Conservation (phyloP, 2,888 invertebrate species). For the Conomelus anceps region DNA sequence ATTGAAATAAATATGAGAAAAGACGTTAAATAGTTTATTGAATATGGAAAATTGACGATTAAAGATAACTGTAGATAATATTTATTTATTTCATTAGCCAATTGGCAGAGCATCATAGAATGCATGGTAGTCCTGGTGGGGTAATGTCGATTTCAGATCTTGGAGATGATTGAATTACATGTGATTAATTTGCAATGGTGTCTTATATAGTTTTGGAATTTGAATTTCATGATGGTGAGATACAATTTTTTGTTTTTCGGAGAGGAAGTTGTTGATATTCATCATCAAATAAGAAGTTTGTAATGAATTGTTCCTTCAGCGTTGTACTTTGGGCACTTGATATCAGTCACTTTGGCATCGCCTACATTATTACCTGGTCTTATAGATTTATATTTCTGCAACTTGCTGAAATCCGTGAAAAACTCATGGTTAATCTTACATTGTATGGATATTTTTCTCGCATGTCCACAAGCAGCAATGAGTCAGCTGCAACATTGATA, state of each 20-base stretch:
- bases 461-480: constrained; percentile 12
- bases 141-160: neutral
- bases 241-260: neutral
- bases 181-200: neutral
- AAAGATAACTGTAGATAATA: neutral
- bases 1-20: neutral
- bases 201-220: neutral
- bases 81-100: neutral
- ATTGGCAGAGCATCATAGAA: neutral
- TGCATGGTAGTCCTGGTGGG: neutral
- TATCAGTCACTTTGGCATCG: constrained; percentile 1
- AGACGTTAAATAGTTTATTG: neutral
- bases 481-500: constrained; percentile 19
- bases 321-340: neutral
- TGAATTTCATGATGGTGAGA: neutral
- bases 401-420: constrained; percentile 14
- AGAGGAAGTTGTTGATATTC: neutral
- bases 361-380: constrained; percentile 11
- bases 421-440: constrained; percentile 16
- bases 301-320: neutral
- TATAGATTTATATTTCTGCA: no score
- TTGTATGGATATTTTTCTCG: constrained; percentile 13
- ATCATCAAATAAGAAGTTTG: neutral
- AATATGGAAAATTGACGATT: no score
- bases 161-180: neutral